phyloP scores from a whole-genome alignment of 2,888 invertebrate genomes.

The Cephonodes hylas region DNA sequence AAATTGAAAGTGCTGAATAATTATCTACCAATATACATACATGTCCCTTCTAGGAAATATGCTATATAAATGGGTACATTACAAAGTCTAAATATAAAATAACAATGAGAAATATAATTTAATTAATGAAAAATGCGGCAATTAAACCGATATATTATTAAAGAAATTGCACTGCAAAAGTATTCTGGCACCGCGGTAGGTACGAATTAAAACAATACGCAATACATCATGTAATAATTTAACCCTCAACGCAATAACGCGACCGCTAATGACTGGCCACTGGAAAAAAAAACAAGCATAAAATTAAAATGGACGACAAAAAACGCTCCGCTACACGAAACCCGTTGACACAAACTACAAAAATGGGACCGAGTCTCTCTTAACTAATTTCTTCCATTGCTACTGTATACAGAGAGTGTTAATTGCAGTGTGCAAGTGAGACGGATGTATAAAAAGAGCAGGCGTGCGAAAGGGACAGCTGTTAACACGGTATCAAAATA shows the following conservation, averaged over 20 bases:
- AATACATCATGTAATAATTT: constrained; percentile 29
- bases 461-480: constrained; percentile 35
- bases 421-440: constrained; percentile 58
- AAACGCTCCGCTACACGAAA: constrained; percentile 36
- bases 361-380: constrained; percentile 60
- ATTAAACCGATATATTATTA: neutral
- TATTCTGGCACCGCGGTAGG: constrained; percentile 2
- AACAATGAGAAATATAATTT: neutral
- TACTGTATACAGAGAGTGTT: constrained; percentile 73
- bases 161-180: neutral
- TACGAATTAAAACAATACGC: constrained; percentile 2
- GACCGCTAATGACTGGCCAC: constrained; percentile 40
- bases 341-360: constrained; percentile 59
- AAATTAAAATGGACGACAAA: constrained; percentile 41
- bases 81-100: neutral
- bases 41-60: too few species aligned
- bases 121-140: neutral
- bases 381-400: constrained; percentile 77
- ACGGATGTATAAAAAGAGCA: constrained; percentile 23
- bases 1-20: too few species aligned
- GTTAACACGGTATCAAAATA: constrained; percentile 52
- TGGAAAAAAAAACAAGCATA: constrained; percentile 29
- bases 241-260: constrained; percentile 35
- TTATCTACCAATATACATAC: too few species aligned
- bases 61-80: neutral